Base-by-base conservation (phyloP, 2,113 vertebrate genomes). In the Ammospiza nelsoni region DNA sequence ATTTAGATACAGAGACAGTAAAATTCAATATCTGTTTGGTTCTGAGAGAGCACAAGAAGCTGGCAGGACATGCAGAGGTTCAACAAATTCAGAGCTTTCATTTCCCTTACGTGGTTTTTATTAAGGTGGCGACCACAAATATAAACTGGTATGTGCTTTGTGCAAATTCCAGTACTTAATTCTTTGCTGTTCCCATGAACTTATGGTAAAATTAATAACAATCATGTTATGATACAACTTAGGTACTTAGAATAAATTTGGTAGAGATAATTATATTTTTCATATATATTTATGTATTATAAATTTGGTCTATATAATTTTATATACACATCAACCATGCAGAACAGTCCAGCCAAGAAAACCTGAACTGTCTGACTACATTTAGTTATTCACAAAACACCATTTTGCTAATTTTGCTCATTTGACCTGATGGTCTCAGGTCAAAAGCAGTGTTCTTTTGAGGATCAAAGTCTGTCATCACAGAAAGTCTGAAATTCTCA, bases 51-150 rank as follows among this genome's bases (percentile, higher is more conserved):
- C 12, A 68, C 48, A 62, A 41, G 37, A 59, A 58, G 28, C 15
- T 37, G 33, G 15, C 33, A 63, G 2, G 1, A 16, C n/a, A 21
- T 37, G 2, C 0, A 65, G 44, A 41, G 39, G 12, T 29, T 18
- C 15, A 76, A 58, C 2, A 61, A 55, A 59, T 19, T 7, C 24
- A 79, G 18, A 54, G 11, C 0, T 85, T 80, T 77, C 9, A 28
- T 54, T 61, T 65, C 39, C 25, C 33, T 49, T 19, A 4, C 1
- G 4, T 75, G 49, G 3, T n/a, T 79, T 79, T 68, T 59, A 41
- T 68, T 52, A 52, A 72, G 15, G 24, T 25, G 4, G 4, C n/a
- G 35, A 72, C 16, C 2, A 43, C 10, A 65, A 52, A 84, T 28
- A 48, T 20, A 52, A 91, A 55, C 5, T 8, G 9, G 2, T 3